A percentile compares a stretch with the other conserved stretches of the same genome.
These are phyloP conservation scores for Mactra quadrangularis DNA, from an alignment of 1,140 invertebrate species.

Conservation along the genomic window DNA sequence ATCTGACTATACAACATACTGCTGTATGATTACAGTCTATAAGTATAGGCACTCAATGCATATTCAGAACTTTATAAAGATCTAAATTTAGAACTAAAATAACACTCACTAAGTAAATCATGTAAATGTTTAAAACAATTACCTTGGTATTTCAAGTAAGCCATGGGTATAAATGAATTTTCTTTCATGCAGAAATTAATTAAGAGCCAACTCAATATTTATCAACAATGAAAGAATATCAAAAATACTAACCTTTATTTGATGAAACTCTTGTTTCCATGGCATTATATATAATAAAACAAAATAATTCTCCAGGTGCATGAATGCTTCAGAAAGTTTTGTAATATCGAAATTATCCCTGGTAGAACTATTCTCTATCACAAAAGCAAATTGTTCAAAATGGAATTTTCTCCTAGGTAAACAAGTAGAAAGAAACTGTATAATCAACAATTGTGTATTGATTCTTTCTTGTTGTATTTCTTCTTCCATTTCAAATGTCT, in stretches of 20 bases:
- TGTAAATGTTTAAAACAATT: too few relatives aligned
- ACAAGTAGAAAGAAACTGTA: constrained; percentile 30
- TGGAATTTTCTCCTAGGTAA: constrained; percentile 38
- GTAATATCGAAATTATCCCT: constrained; percentile 40
- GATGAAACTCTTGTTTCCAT: constrained; percentile 71
- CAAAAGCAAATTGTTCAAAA: constrained; percentile 36
- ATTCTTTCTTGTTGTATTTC: constrained; percentile 4
- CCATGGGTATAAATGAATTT: too few relatives aligned
- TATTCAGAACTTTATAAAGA: too few relatives aligned
- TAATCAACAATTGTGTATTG: constrained; percentile 5
- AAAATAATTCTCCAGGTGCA: constrained; percentile 68
- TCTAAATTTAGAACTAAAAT: too few relatives aligned
- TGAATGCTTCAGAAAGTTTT: constrained; percentile 62
- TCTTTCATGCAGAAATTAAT: too few relatives aligned
- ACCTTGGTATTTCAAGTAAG: too few relatives aligned
- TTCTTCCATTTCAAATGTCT: constrained; percentile 4
- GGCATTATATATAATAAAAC: constrained; percentile 64
- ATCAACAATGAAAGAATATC: too few relatives aligned
- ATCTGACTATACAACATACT: too few relatives aligned
- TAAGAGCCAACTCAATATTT: too few relatives aligned
- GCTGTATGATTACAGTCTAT: too few relatives aligned
- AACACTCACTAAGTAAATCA: too few relatives aligned
- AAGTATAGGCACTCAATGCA: too few relatives aligned
- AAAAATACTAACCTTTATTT: constrained; percentile 63
- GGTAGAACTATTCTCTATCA: constrained; percentile 58